Conservation (phyloP, 2,113 vertebrate species). For the Rostratula benghalensis region DNA sequence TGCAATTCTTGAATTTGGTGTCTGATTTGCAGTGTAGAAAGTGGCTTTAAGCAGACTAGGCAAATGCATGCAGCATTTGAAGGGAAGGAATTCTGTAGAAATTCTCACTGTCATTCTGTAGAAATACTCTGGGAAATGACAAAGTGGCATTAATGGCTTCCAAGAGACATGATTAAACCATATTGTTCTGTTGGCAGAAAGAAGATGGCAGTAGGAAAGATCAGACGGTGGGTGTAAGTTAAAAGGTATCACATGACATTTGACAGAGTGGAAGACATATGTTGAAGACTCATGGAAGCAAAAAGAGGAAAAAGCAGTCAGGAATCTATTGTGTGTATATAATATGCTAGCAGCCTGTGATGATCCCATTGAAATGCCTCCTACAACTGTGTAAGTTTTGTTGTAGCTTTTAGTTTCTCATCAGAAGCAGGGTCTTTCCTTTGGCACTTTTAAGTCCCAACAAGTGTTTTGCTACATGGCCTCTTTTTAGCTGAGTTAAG, state of each 20-base stretch:
- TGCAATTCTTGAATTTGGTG: not conserved
- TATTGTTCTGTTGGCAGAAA: constrained; percentile 32
- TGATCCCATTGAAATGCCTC: not conserved
- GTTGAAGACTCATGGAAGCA: not conserved
- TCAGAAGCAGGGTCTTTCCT: not conserved
- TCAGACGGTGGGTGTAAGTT: not conserved
- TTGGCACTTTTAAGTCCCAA: not conserved
- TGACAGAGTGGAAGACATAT: constrained; percentile 17
- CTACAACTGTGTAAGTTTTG: not conserved
- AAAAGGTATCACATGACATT: not conserved
- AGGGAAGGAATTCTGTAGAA: not conserved
- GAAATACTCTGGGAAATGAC: not conserved
- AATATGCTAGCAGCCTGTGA: not conserved
- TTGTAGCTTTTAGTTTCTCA: not conserved
- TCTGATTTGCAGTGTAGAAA: not conserved
- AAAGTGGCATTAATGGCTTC: not conserved
- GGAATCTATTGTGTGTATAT: not conserved
- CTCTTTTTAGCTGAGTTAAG: not conserved
- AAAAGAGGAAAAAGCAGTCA: not conserved
- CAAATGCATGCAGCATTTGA: not conserved
- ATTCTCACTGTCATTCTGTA: not conserved
- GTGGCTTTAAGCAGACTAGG: not conserved
- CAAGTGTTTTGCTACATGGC: not conserved
- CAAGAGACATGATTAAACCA: not conserved
- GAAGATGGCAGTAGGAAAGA: not conserved